Percentiles rank a stretch among this genome's conserved stretches.
Evolutionary conservation across 2,797 vertebrate species (phyloP).

Genomic region (Crax fasciolata): DNA sequence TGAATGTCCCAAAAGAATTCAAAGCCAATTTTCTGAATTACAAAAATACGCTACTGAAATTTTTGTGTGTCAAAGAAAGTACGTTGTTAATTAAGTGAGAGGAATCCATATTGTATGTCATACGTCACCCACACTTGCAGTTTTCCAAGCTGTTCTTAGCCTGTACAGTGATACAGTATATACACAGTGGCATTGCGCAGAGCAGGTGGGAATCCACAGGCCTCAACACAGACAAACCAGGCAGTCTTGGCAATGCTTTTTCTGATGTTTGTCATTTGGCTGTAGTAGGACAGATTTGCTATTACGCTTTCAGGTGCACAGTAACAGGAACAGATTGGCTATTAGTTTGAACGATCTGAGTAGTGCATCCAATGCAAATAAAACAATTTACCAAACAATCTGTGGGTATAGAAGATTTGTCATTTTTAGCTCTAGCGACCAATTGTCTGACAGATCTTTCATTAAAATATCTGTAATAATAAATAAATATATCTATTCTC

Average conservation of each 20-base stretch:
- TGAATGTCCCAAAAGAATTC: neutral
- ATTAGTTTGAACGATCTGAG: slow-evolving; percentile 5
- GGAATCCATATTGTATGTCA: slow-evolving; percentile 26
- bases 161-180: neutral
- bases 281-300: slow-evolving; percentile 34
- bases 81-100: slow-evolving; percentile 17
- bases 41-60: neutral
- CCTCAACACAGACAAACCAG: slow-evolving; percentile 1
- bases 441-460: neutral
- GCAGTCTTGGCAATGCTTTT: slow-evolving; percentile 14
- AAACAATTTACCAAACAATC: slow-evolving; percentile 17
- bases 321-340: slow-evolving; percentile 18
- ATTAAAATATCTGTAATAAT: neutral
- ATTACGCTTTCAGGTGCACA: slow-evolving; percentile 10
- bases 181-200: neutral
- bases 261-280: slow-evolving; percentile 35
- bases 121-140: slow-evolving; percentile 5
- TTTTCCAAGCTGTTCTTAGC: slow-evolving; percentile 44
- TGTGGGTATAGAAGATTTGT: neutral
- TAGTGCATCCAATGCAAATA: neutral
- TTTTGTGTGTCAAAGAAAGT: neutral
- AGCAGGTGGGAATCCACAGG: slow-evolving; percentile 55
- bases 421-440: neutral
- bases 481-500: slow-evolving; percentile 10
- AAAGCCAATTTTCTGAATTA: neutral